Conservation (phyloP, 2,113 vertebrate genomes). For the Sinosuthora webbiana region DNA sequence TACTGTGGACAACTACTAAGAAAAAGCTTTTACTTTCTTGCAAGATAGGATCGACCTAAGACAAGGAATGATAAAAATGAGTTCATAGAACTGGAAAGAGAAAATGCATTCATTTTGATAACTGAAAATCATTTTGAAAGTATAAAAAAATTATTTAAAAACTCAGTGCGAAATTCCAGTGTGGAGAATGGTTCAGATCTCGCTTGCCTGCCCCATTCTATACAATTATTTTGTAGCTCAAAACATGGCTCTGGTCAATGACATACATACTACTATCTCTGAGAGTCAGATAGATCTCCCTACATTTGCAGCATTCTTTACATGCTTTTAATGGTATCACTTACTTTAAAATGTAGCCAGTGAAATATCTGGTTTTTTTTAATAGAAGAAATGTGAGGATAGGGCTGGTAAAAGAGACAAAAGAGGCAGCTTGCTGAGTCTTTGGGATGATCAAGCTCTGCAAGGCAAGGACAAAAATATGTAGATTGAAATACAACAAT, state of each 20-base stretch:
- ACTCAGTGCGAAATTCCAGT: neutral
- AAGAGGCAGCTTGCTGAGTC: neutral
- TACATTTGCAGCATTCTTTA: neutral
- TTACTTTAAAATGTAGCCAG: neutral
- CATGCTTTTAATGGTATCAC: neutral
- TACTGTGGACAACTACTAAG: neutral
- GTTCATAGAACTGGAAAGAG: neutral
- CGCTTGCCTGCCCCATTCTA: fast-evolving
- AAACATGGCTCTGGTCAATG: neutral
- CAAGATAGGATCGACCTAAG: fast-evolving
- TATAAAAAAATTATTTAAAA: neutral
- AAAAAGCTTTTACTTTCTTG: neutral
- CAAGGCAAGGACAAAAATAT: neutral
- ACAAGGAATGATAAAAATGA: neutral
- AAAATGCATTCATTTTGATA: neutral
- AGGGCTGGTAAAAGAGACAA: neutral
- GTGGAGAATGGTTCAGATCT: neutral
- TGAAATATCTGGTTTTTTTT: neutral
- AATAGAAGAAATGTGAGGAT: neutral
- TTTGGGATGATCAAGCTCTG: neutral
- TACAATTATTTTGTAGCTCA: neutral
- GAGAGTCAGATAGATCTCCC: neutral
- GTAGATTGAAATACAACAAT: neutral
- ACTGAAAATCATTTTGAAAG: neutral
- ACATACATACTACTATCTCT: neutral